These are phyloP conservation scores for Cheilosia impressa DNA, from an alignment of 2,888 invertebrate genomes.

Conservation along the genomic window DNA sequence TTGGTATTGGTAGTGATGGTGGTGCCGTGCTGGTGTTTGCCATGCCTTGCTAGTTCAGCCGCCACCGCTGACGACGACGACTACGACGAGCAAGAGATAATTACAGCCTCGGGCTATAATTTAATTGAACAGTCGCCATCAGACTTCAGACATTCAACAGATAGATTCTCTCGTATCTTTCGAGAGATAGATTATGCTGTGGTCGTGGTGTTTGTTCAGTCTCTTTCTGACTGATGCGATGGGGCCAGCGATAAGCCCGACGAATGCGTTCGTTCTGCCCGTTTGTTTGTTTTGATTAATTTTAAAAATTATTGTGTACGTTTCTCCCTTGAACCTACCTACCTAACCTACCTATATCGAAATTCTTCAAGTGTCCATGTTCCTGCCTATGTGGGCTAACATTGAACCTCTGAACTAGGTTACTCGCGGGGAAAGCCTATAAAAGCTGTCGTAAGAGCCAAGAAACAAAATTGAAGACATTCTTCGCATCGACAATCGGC, in stretches of 20 bases:
- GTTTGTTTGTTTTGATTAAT: conserved; percentile 68
- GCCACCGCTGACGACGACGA: conserved; percentile 10
- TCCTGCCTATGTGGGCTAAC: background rate
- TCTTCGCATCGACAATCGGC: conserved; percentile 63
- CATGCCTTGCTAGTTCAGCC: conserved; percentile 21
- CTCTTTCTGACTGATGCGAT: conserved; percentile 26
- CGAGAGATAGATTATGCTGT: conserved; percentile 3
- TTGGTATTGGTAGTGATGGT: background rate
- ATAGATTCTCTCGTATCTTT: conserved; percentile 59
- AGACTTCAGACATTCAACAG: conserved; percentile 71
- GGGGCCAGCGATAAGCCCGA: conserved; percentile 60
- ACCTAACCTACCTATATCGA: background rate
- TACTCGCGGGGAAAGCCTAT: conserved; percentile 56
- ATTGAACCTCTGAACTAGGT: conserved; percentile 61
- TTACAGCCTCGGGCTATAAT: conserved; percentile 65
- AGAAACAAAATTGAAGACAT: conserved; percentile 19
- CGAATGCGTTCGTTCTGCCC: conserved; percentile 9
- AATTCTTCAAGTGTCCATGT: background rate
- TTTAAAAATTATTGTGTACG: conserved; percentile 42
- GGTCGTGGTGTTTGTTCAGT: conserved; percentile 9
- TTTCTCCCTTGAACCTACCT: background rate
- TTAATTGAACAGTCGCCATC: conserved; percentile 73
- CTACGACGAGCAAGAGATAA: conserved; percentile 65
- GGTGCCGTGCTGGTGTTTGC: conserved; percentile 27
- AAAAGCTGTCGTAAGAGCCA: conserved; percentile 34